Evolutionary conservation across 2,113 vertebrate species (phyloP).

Genomic region (Cephalopterus ornatus): DNA sequence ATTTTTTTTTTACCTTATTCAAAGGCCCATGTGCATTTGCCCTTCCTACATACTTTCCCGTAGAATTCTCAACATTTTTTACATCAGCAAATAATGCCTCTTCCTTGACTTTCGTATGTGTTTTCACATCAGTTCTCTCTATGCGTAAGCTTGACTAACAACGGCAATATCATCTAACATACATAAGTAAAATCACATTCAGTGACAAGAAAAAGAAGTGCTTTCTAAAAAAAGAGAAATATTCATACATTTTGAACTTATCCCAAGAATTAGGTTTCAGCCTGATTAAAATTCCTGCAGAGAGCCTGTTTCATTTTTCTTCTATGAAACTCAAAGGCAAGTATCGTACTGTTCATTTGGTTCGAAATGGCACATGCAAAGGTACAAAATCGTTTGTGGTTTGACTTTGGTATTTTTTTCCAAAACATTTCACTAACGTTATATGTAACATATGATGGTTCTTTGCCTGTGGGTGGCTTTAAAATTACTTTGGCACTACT

Average conservation of each 20-base stretch:
- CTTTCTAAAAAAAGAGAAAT: neutral
- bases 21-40: neutral
- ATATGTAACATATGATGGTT: neutral
- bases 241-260: neutral
- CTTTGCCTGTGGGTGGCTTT: neutral
- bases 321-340: neutral
- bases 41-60: neutral
- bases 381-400: neutral
- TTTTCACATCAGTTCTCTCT: neutral
- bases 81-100: neutral
- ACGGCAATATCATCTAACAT: neutral
- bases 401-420: neutral
- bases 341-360: neutral
- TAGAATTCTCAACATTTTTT: neutral
- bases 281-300: neutral
- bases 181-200: neutral
- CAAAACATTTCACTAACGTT: neutral
- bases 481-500: neutral
- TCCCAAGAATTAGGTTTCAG: neutral
- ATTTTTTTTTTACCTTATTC: neutral
- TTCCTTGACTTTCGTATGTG: neutral
- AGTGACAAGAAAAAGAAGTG: neutral
- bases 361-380: neutral
- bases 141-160: neutral
- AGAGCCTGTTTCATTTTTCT: neutral